Evolutionary conservation across 2,888 invertebrate species (phyloP).

Genomic region (Epinotia demarniana): DNA sequence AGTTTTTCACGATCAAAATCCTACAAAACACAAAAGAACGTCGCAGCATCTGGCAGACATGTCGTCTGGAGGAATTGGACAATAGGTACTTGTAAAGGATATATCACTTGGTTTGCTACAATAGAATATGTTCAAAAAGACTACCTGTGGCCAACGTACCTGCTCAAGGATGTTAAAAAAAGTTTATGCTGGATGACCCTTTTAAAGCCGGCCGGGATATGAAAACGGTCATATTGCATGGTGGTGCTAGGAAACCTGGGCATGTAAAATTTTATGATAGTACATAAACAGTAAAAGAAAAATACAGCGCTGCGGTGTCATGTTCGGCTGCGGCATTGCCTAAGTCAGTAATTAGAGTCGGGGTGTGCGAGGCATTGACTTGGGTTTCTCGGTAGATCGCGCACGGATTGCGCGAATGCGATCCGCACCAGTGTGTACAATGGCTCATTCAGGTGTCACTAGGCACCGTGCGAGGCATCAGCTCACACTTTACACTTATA

Average conservation of each 20-base stretch:
- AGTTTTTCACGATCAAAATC: constrained; percentile 58
- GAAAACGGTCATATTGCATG: constrained; percentile 15
- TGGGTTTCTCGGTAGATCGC: constrained; percentile 52
- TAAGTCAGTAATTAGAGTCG: constrained; percentile 61
- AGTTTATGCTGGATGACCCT: constrained; percentile 23
- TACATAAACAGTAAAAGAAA: constrained; percentile 45
- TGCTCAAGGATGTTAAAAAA: constrained; percentile 46
- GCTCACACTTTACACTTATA: constrained; percentile 15
- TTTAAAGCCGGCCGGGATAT: constrained; percentile 22
- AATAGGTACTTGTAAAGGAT: constrained; percentile 55
- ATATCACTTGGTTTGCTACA: constrained; percentile 13
- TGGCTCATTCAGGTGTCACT: constrained; percentile 59
- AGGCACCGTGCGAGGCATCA: constrained; percentile 28
- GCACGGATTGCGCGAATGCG: constrained; percentile 47
- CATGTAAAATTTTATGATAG: constrained; percentile 34
- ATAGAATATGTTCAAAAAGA: constrained; percentile 46
- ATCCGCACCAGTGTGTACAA: constrained; percentile 52
- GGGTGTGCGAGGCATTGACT: constrained; percentile 50
- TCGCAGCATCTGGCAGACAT: constrained; percentile 76
- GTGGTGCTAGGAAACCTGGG: constrained; percentile 35
- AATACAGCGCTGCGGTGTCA: constrained; percentile 29
- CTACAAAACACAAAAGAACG: constrained; percentile 59
- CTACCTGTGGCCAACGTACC: constrained; percentile 63
- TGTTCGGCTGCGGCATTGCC: constrained; percentile 52
- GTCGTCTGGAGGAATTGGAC: constrained; percentile 66